Conservation (phyloP, 2,113 vertebrate species). For the Capra hircus region DNA sequence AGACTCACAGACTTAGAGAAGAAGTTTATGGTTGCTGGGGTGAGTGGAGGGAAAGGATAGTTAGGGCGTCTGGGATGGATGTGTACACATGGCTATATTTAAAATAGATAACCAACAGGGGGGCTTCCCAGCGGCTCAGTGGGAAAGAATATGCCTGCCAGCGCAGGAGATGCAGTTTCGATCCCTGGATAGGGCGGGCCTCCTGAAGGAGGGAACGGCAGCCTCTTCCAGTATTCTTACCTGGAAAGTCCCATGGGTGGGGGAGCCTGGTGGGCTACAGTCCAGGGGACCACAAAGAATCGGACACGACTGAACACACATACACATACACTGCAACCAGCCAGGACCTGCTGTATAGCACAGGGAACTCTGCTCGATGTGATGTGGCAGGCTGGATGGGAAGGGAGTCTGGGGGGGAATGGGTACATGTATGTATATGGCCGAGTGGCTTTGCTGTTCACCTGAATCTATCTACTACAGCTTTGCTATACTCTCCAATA, state of each 20-base stretch:
- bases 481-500: not conserved
- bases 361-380: not conserved
- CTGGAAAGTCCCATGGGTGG: not conserved
- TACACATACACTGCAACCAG: not conserved
- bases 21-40: not conserved
- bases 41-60: not conserved
- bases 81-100: not conserved
- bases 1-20: not conserved
- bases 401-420: not conserved
- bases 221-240: not conserved
- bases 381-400: not conserved
- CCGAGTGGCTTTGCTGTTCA: not conserved
- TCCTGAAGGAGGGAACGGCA: not conserved
- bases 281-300: not conserved
- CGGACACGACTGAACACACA: accelerated
- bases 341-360: not conserved
- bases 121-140: not conserved
- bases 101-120: not conserved
- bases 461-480: not conserved
- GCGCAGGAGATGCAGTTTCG: not conserved
- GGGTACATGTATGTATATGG: not conserved
- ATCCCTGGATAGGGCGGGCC: not conserved
- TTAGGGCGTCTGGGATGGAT: not conserved
- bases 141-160: not conserved
- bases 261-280: not conserved